Conservation (phyloP, 2,797 vertebrate species). For the Acanthurus tractus region DNA sequence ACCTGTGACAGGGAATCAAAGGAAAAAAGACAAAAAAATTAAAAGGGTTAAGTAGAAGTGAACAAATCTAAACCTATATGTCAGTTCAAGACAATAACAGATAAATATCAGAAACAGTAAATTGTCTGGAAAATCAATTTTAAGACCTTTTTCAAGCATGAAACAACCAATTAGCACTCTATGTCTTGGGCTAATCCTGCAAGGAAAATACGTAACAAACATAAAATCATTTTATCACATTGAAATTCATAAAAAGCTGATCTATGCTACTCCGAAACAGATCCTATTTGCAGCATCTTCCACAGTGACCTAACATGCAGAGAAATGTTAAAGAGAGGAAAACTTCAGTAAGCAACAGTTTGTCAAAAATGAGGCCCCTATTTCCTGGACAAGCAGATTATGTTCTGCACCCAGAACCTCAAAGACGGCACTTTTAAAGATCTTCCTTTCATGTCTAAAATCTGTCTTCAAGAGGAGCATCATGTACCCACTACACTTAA, state of each 20-base stretch:
- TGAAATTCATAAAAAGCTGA: background rate
- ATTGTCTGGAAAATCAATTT: background rate
- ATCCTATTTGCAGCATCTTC: background rate
- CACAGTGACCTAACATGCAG: background rate
- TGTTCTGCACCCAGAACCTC: conserved; percentile 1
- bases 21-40: background rate
- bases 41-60: too few species aligned
- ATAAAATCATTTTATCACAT: conserved; percentile 18
- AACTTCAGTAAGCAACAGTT: background rate
- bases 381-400: background rate
- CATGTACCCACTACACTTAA: conserved; percentile 38
- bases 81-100: background rate
- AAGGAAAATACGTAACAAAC: conserved; percentile 1
- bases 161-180: background rate
- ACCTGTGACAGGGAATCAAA: conserved; percentile 76
- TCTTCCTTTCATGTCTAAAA: conserved; percentile 40
- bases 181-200: background rate
- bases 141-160: background rate
- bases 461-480: conserved; percentile 44
- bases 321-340: background rate
- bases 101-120: background rate
- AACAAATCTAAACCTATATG: background rate
- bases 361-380: background rate
- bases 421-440: conserved; percentile 4
- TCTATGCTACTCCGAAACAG: background rate